Conservation (phyloP, 2,888 invertebrate genomes). For the Drosophila kokeensis region DNA sequence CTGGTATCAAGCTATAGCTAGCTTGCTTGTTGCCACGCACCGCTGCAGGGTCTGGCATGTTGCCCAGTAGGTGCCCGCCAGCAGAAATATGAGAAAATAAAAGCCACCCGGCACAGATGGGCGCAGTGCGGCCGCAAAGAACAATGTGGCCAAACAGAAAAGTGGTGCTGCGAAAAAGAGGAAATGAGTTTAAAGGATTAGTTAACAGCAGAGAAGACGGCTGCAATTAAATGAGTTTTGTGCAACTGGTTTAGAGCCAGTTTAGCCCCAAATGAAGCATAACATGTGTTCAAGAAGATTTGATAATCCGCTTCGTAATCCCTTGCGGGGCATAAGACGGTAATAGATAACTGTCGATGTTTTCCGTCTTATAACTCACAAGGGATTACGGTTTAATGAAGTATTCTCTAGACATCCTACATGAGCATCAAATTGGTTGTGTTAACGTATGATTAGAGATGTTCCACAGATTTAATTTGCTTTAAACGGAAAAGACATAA, state of each 20-base stretch:
- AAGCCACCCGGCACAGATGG: constrained; percentile 94
- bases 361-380: neutral
- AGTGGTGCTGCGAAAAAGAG: constrained; percentile 76
- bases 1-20: neutral
- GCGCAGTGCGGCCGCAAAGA: constrained; percentile 87
- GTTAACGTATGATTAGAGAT: neutral
- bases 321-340: neutral
- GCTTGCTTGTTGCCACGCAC: constrained; percentile 61
- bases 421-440: no score
- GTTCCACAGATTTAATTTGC: neutral
- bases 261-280: neutral
- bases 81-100: constrained; percentile 94
- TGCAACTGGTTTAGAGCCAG: neutral
- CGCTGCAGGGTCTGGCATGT: constrained; percentile 90
- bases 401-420: neutral
- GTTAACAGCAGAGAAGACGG: neutral
- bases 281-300: neutral
- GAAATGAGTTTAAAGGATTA: neutral
- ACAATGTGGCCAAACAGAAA: constrained; percentile 82
- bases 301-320: neutral
- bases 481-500: neutral
- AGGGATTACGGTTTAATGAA: neutral
- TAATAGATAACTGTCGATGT: neutral
- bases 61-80: constrained; percentile 94
- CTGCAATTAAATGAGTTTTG: neutral